A percentile compares a stretch with the other conserved stretches of the same genome.
Evolutionary conservation across 2,797 vertebrate species (phyloP).

Genomic region (Tenualosa ilisha): DNA sequence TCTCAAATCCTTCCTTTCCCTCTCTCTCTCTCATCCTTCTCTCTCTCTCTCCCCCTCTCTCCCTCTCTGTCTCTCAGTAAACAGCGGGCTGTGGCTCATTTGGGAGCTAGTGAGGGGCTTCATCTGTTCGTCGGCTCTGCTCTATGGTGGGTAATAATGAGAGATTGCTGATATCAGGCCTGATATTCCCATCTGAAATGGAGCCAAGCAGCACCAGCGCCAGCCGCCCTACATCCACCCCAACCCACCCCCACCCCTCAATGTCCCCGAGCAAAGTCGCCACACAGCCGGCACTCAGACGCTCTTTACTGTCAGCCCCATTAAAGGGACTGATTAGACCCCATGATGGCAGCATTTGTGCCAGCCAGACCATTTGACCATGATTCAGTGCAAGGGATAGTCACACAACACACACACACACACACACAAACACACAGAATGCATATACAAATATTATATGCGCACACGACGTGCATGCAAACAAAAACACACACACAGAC

Average conservation of each 20-base stretch:
- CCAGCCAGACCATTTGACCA: not conserved
- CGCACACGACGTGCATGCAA: not conserved
- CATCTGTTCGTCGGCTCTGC: conserved; percentile 6
- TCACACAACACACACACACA: not conserved
- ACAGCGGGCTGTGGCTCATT: conserved; percentile 25
- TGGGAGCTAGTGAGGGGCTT: conserved; percentile 23
- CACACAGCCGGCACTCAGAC: not conserved
- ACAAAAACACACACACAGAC: not conserved
- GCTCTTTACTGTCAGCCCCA: conserved; percentile 1
- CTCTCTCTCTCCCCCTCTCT: not conserved
- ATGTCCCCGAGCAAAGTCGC: not conserved
- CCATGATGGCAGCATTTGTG: conserved; percentile 5
- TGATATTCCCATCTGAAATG: conserved; percentile 18
- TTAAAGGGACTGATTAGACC: not conserved
- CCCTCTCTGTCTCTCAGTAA: conserved; percentile 29
- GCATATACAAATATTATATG: not conserved
- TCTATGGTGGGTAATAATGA: conserved; percentile 37
- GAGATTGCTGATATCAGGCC: conserved; percentile 38
- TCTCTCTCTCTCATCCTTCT: not conserved
- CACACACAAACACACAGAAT: not conserved
- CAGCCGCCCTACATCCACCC: not conserved
- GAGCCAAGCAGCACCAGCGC: conserved; percentile 6
- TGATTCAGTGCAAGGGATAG: not conserved
- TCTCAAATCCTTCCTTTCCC: not conserved
- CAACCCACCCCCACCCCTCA: not conserved